Evolutionary conservation across 2,888 invertebrate genomes (phyloP).

Genomic region (Chromoteleia sp.): DNA sequence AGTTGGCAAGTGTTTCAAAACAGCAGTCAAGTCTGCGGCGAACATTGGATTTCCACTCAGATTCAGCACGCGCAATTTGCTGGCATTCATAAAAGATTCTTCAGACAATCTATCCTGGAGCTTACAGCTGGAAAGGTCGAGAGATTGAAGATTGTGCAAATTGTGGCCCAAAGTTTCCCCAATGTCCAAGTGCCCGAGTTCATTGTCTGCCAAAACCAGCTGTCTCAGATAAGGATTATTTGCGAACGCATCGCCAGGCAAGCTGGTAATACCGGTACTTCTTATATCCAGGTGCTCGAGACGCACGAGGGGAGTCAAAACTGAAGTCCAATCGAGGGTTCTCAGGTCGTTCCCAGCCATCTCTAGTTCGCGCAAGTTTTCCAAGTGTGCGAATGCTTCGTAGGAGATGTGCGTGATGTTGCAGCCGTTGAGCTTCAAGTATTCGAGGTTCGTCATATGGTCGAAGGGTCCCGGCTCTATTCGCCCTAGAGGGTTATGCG

Average conservation of each 20-base stretch:
- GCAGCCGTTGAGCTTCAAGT: constrained; percentile 88
- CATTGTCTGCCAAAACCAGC: constrained; percentile 88
- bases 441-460: constrained; percentile 88
- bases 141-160: constrained; percentile 87
- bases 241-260: constrained; percentile 88
- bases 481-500: constrained; percentile 88
- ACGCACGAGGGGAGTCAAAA: constrained; percentile 87
- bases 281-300: constrained; percentile 88
- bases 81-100: constrained; percentile 89
- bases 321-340: constrained; percentile 87
- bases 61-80: constrained; percentile 88
- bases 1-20: constrained; percentile 88
- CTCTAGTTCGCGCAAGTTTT: constrained; percentile 88
- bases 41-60: constrained; percentile 89
- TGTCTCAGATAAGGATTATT: constrained; percentile 88
- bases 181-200: constrained; percentile 88
- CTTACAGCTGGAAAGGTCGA: constrained; percentile 89
- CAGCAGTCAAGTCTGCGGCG: constrained; percentile 88
- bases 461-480: constrained; percentile 88
- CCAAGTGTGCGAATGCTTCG: constrained; percentile 86
- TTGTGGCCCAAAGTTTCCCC: constrained; percentile 88
- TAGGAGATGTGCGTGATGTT: constrained; percentile 87
- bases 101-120: constrained; percentile 89
- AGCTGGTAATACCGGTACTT: constrained; percentile 87
- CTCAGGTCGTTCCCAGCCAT: constrained; percentile 87